Evolutionary conservation across 2,888 invertebrate genomes (phyloP).

Genomic region (Dolichopus griseipennis): DNA sequence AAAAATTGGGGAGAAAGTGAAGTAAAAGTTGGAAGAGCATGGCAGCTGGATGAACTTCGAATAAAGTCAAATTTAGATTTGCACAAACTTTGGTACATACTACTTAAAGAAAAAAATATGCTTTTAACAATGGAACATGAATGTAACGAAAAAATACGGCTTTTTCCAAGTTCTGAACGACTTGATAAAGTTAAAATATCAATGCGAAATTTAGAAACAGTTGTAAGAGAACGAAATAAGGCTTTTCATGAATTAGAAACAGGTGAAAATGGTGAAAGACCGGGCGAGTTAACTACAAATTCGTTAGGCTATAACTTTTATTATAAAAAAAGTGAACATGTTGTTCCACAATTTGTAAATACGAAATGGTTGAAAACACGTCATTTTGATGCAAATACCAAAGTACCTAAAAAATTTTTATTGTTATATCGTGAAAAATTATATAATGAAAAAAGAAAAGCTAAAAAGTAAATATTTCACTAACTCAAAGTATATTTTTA

Average conservation of each 20-base stretch:
- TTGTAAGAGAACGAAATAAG: constrained; percentile 83
- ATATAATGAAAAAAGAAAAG: constrained; percentile 49
- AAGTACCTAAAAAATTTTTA: constrained; percentile 55
- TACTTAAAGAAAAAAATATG: constrained; percentile 96
- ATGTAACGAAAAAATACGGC: constrained; percentile 53
- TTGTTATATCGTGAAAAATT: constrained; percentile 57
- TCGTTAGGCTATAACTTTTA: constrained; percentile 47
- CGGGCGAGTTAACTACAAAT: constrained; percentile 51
- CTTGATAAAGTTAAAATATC: constrained; percentile 89
- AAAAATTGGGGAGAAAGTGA: constrained; percentile 72
- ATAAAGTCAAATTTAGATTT: constrained; percentile 91
- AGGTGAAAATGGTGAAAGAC: constrained; percentile 73
- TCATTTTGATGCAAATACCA: constrained; percentile 48
- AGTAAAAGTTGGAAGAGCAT: constrained; percentile 74
- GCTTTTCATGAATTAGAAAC: constrained; percentile 87
- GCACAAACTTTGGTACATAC: constrained; percentile 88
- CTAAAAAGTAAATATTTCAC: constrained; percentile 45
- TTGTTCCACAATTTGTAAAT: constrained; percentile 60
- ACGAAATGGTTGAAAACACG: constrained; percentile 53
- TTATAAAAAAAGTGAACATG: constrained; percentile 50
- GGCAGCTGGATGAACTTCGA: constrained; percentile 83
- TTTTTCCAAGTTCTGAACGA: constrained; percentile 87
- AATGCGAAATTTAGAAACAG: constrained; percentile 85
- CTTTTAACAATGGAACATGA: constrained; percentile 90
- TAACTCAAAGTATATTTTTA: neutral